Evolutionary conservation across 2,888 invertebrate species (phyloP), one percentile per base, ranked within the genome.

Genomic region (Gari tellinella): DNA sequence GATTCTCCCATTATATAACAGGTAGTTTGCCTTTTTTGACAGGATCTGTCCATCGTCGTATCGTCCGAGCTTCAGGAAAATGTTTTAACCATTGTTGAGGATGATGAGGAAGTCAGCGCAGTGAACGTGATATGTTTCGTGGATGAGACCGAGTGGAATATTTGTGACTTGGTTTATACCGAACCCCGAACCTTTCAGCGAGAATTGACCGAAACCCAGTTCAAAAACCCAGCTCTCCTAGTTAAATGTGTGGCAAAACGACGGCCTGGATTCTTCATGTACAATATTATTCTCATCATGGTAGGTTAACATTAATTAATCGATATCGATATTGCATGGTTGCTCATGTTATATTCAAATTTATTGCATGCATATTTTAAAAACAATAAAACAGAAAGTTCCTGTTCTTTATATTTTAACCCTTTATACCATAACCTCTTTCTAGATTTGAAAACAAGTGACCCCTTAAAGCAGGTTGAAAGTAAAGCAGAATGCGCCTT

Each of bases 211-310:
- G 74, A 78, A 46, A 55, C 66, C 21, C 82, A 79, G 55, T 86
- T 86, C 53, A 87, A 85, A 55, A 88, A 90, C 51, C 89, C 90
- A 10, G 86, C 87, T 5, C 60, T 90, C 21, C 81, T 87, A 23
- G 86, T 90, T 40, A 86, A 85, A 21, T 90, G 90, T 68, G 80
- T 87, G 48, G 91, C 89, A 8, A 84, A 84, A 45, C 53, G 91
- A 43, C 72, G 88, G 26, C 87, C 90, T 1, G 90, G 90, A 15
- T 91, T 90, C 79, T 91, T 91, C 79, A 80, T 90, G 55, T 91
- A 90, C 87, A 91, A 91, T 64, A 90, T 90, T 41, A 87, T 90
- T 66, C 75, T 90, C 1, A 86, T 91, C 46, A 90, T 90, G 88
- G 90, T 90, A 69, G 75, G 81, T 21, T 31, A 2, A 5, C n/a